A percentile compares a stretch with the other conserved stretches of the same genome.
Conservation (phyloP, 1,140 invertebrate genomes). For the Arctopsyche grandis region DNA sequence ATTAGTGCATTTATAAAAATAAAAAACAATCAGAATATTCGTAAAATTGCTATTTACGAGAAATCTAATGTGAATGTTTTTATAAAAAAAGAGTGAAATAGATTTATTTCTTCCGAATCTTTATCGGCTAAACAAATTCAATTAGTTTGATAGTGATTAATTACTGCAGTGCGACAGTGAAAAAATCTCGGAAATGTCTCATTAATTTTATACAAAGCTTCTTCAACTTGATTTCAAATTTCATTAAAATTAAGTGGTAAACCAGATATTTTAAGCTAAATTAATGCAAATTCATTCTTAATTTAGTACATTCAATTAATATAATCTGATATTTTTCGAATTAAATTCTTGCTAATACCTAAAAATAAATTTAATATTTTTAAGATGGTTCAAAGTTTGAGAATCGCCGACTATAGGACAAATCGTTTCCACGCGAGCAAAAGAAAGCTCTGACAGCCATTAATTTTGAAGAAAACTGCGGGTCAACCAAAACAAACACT, state of each 20-base stretch:
- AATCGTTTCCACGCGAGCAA: not conserved
- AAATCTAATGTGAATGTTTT: too few relatives aligned
- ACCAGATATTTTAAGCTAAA: too few relatives aligned
- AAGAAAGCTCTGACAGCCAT: not conserved
- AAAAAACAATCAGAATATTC: too few relatives aligned
- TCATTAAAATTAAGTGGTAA: not conserved
- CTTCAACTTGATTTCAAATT: not conserved
- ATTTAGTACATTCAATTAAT: too few relatives aligned
- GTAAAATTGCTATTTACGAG: too few relatives aligned
- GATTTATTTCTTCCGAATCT: not conserved
- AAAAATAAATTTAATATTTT: too few relatives aligned
- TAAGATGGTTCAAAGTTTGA: not conserved
- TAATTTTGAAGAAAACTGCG: not conserved
- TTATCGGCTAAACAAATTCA: not conserved
- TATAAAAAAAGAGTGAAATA: not conserved
- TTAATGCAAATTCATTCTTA: too few relatives aligned
- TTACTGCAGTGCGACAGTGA: not conserved
- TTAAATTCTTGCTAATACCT: too few relatives aligned
- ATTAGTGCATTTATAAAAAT: too few relatives aligned
- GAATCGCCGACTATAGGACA: not conserved
- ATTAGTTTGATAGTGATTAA: not conserved
- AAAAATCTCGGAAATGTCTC: not conserved
- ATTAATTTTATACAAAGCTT: not conserved
- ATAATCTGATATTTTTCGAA: too few relatives aligned
- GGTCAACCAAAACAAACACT: not conserved